Conservation (phyloP, 2,888 invertebrate genomes). For the Melinaea marsaeus region DNA sequence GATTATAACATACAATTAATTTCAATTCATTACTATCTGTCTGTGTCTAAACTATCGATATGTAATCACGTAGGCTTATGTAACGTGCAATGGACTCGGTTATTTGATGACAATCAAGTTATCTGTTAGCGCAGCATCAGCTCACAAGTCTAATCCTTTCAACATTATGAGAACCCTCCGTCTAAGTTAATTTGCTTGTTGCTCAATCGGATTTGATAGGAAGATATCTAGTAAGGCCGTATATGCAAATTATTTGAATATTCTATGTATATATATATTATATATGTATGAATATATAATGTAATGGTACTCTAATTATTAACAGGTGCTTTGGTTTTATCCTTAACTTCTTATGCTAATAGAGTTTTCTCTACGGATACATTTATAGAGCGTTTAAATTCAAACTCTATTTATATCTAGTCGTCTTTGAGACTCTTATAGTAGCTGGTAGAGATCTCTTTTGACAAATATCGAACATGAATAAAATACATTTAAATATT, state of each 20-base stretch:
- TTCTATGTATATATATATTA: background rate
- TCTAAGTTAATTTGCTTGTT: constrained; percentile 33
- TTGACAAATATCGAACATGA: too few relatives aligned
- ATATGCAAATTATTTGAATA: constrained; percentile 3
- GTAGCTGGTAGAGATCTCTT: too few relatives aligned
- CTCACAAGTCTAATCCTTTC: constrained; percentile 27
- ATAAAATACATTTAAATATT: too few relatives aligned
- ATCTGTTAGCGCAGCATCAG: constrained; percentile 27
- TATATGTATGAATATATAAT: background rate
- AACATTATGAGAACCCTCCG: constrained; percentile 25
- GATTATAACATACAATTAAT: background rate
- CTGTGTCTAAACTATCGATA: background rate
- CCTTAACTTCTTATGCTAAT: background rate
- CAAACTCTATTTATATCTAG: too few relatives aligned
- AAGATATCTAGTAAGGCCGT: constrained; percentile 11
- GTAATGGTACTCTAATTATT: constrained; percentile 1
- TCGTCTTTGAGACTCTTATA: too few relatives aligned
- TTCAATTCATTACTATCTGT: background rate
- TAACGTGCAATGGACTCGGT: constrained; percentile 8
- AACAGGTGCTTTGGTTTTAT: constrained; percentile 1
- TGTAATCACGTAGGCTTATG: constrained; percentile 5
- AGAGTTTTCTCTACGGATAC: background rate
- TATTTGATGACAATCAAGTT: constrained; percentile 25
- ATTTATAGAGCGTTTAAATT: background rate
- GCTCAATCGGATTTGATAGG: constrained; percentile 16